Evolutionary conservation across 2,113 vertebrate species (phyloP).

Genomic region (Ondatra zibethicus): DNA sequence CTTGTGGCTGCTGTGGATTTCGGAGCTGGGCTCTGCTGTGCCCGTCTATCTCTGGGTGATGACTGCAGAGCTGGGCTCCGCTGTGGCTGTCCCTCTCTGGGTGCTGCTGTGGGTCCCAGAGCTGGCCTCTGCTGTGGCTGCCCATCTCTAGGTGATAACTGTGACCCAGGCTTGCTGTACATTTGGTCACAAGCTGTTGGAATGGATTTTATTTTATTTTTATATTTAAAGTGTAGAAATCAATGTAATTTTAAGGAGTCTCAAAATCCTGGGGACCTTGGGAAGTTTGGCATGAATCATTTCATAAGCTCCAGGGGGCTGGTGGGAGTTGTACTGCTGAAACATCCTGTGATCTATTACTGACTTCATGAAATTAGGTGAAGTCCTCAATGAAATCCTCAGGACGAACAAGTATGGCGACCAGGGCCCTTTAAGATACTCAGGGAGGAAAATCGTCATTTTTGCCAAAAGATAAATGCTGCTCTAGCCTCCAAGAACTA

Average conservation of each 20-base stretch:
- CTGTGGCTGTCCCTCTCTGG: background rate
- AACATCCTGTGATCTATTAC: background rate
- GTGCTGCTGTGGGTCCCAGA: background rate
- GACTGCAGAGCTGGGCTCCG: background rate
- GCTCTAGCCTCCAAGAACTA: background rate
- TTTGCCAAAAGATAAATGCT: background rate
- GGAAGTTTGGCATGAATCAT: background rate
- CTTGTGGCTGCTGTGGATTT: too few relatives aligned
- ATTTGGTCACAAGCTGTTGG: slow-evolving; percentile 4
- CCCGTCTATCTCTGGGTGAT: background rate
- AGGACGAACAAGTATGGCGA: background rate
- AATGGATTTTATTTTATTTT: slow-evolving; percentile 67
- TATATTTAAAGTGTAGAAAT: slow-evolving; percentile 68
- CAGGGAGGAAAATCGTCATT: background rate
- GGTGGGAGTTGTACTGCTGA: background rate
- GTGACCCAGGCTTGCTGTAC: background rate
- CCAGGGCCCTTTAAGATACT: background rate
- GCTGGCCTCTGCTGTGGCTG: fast-evolving
- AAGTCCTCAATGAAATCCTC: background rate
- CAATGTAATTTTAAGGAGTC: slow-evolving; percentile 49
- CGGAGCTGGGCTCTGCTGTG: fast-evolving
- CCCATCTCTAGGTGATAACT: background rate
- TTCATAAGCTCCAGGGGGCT: background rate
- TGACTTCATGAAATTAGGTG: background rate
- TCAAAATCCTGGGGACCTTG: background rate